A percentile compares a stretch with the other conserved stretches of the same genome.
These are phyloP conservation scores for Malurus melanocephalus DNA, from an alignment of 2,113 vertebrate genomes.

Conservation along the genomic window DNA sequence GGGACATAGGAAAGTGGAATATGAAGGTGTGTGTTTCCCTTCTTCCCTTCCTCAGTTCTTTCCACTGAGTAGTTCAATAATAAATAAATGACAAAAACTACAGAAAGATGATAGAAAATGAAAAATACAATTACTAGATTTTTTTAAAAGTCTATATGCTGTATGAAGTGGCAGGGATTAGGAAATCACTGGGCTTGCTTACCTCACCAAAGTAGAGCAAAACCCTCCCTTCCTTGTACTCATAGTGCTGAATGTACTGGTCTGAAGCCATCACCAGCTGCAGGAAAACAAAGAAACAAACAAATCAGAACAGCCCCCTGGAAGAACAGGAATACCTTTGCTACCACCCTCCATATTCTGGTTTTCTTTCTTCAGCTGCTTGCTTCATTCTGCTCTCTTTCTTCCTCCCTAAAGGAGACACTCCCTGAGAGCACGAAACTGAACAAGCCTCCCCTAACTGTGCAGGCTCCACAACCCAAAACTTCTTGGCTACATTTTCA, in stretches of 20 bases:
- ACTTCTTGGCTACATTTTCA: not conserved
- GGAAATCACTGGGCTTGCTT: not conserved
- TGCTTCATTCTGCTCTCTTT: not conserved
- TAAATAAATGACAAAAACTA: not conserved
- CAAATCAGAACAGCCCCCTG: not conserved
- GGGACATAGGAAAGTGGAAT: not conserved
- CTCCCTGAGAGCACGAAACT: not conserved
- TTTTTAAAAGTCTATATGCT: not conserved
- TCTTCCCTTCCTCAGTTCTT: not conserved
- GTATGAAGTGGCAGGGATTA: not conserved
- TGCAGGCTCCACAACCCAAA: not conserved
- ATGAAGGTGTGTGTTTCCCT: not conserved
- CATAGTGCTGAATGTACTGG: conserved; percentile 69
- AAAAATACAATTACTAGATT: not conserved
- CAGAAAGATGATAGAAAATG: not conserved
- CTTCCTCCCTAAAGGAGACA: not conserved
- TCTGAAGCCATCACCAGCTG: conserved; percentile 67
- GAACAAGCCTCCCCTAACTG: not conserved
- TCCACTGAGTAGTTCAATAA: not conserved
- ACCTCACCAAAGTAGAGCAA: conserved; percentile 72
- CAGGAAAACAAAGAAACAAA: not conserved
- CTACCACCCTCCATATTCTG: not conserved
- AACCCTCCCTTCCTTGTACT: conserved; percentile 64
- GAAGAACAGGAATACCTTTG: not conserved
- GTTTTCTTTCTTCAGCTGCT: not conserved